Conservation (phyloP, 2,113 vertebrate species). For the Sterrhoptilus dennistouni region DNA sequence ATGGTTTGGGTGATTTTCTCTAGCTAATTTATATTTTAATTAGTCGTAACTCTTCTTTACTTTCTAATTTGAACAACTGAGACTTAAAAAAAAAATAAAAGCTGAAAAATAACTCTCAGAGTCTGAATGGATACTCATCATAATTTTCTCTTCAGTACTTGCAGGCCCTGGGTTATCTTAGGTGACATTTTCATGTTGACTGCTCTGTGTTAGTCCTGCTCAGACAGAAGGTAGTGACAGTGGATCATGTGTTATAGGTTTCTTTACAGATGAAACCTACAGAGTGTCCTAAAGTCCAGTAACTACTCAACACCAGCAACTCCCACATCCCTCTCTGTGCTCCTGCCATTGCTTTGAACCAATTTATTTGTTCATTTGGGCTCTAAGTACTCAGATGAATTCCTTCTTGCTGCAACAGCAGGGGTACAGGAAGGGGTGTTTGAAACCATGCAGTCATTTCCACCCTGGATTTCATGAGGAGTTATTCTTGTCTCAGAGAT, state of each 20-base stretch:
- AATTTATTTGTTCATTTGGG: background rate
- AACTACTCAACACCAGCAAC: background rate
- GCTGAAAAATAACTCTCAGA: background rate
- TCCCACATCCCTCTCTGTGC: background rate
- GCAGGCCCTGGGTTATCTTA: background rate
- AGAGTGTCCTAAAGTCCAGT: background rate
- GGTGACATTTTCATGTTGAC: background rate
- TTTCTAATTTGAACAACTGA: background rate
- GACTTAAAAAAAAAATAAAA: background rate
- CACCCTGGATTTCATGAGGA: background rate
- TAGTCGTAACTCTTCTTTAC: background rate
- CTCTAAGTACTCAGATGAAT: background rate
- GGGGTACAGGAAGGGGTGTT: background rate
- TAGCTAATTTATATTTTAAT: background rate
- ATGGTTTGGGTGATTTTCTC: background rate
- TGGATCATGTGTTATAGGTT: background rate
- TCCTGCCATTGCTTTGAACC: background rate
- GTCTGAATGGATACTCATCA: background rate
- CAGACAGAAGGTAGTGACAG: background rate
- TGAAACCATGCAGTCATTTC: background rate
- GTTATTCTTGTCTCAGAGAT: slow-evolving; percentile 28
- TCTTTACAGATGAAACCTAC: background rate
- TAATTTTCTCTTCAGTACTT: background rate
- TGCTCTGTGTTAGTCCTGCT: background rate
- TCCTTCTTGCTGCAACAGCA: slow-evolving; percentile 8